Conservation (phyloP, 2,888 invertebrate genomes). For the Phyllotreta cruciferae region DNA sequence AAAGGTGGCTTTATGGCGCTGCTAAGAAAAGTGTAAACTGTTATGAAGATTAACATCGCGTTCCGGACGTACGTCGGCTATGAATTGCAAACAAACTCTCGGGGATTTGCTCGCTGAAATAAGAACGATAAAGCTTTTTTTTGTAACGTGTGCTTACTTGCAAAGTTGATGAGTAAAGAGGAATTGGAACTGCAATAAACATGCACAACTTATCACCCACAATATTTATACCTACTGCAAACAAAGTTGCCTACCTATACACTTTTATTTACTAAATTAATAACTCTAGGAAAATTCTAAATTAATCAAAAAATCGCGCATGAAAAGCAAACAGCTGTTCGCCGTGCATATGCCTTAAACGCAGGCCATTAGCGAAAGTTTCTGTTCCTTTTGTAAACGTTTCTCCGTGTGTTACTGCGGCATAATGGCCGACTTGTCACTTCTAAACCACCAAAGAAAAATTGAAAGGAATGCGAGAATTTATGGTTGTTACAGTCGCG, state of each 20-base stretch:
- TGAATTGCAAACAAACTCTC: constrained; percentile 26
- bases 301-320: neutral
- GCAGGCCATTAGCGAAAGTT: constrained; percentile 48
- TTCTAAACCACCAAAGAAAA: constrained; percentile 34
- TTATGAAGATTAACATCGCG: constrained; percentile 44
- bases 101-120: constrained; percentile 1
- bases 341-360: constrained; percentile 42
- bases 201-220: too few species aligned
- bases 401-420: constrained; percentile 35
- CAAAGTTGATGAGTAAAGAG: too few species aligned
- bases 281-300: neutral
- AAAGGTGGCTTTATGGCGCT: constrained; percentile 37
- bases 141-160: neutral
- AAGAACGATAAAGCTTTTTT: constrained; percentile 13
- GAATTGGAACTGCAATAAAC: too few species aligned
- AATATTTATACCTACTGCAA: too few species aligned
- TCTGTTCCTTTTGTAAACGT: constrained; percentile 42
- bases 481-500: constrained; percentile 30
- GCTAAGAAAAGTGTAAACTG: constrained; percentile 43
- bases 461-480: constrained; percentile 30
- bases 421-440: constrained; percentile 37
- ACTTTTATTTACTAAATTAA: too few species aligned
- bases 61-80: constrained; percentile 24
- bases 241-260: too few species aligned
- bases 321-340: constrained; percentile 37